Base-by-base conservation (phyloP, 2,888 invertebrate species). In the Sphaeridia pumilis region DNA sequence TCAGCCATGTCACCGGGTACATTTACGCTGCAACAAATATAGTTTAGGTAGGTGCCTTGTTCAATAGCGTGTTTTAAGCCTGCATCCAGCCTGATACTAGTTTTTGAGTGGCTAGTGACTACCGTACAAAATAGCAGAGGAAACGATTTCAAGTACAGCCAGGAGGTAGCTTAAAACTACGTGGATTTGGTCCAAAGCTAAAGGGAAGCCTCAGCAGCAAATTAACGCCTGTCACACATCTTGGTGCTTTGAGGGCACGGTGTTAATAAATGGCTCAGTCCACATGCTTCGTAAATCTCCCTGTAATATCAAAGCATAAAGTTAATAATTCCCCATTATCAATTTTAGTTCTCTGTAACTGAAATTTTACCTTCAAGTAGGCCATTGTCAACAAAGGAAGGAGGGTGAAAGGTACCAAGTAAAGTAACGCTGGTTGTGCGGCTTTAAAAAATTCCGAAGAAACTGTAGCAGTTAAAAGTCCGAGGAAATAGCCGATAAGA, bases 211-310 rank as follows among this genome's bases (percentile, higher is more conserved):
- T 31, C 10, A 31, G 31, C 7, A 14, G 71, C 74, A 47, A 70
- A 69, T 71, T 71, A 72, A 70, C 69, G 72, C 73, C 67, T 4
- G 65, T 67, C 81, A 84, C 78, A 84, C 84, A 74, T 84, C 83
- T 74, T 83, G 76, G 73, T 84, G 83, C 73, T 87, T 89, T 65
- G 86, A 80, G 68, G 81, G 78, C 68, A 80, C 79, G 67, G 86
- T 83, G 65, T 83, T 77, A 74, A 87, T 87, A 74, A 92, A 92
- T 62, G 90, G 90, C 73, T 92, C 94, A 69, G 88, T 89, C 95
- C 95, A 95, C 94, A 95, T 95, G 67, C 93, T 80, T 70, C 92
- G 78, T 67, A 95, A 77, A 76, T 95, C 95, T 62, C 95, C 94
- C 93, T 94, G 73, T 5, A 71, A 74, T 61, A 52, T 35, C 49